These are phyloP conservation scores for Leptothorax acervorum DNA, from an alignment of 2,888 invertebrate species.

Conservation along the genomic window DNA sequence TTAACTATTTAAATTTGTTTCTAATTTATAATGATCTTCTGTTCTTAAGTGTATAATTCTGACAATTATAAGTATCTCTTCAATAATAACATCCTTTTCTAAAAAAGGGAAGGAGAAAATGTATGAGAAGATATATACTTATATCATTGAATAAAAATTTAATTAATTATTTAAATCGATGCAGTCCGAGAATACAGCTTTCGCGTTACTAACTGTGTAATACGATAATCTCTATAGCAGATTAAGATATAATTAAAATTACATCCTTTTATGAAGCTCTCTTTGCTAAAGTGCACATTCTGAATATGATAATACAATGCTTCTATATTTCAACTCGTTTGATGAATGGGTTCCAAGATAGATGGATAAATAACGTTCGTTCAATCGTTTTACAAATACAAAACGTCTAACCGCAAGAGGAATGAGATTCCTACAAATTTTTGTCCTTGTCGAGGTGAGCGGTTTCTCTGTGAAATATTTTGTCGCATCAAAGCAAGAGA, in stretches of 20 bases:
- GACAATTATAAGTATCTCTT: background rate
- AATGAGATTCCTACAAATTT: conserved; percentile 28
- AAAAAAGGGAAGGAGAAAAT: background rate
- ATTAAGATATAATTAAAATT: conserved; percentile 25
- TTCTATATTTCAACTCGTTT: background rate
- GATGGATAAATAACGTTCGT: conserved; percentile 15
- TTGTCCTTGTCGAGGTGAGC: background rate
- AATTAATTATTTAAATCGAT: conserved; percentile 15
- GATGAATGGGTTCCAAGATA: background rate
- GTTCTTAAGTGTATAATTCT: background rate
- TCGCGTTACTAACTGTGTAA: background rate
- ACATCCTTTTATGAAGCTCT: background rate
- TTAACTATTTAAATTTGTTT: background rate
- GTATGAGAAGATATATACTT: background rate
- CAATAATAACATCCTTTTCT: background rate
- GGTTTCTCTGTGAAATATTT: conserved; percentile 20
- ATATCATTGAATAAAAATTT: conserved; percentile 17
- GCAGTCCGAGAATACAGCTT: background rate
- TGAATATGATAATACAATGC: background rate
- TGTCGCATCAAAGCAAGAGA: conserved; percentile 21
- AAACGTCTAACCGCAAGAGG: background rate
- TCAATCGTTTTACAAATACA: conserved; percentile 27
- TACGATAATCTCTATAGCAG: background rate
- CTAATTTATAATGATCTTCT: background rate
- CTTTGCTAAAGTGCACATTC: background rate